A percentile compares a stretch with the other conserved stretches of the same genome.
These are phyloP conservation scores for Coecobrya sp. DNA, from an alignment of 2,888 invertebrate genomes.

Conservation along the genomic window DNA sequence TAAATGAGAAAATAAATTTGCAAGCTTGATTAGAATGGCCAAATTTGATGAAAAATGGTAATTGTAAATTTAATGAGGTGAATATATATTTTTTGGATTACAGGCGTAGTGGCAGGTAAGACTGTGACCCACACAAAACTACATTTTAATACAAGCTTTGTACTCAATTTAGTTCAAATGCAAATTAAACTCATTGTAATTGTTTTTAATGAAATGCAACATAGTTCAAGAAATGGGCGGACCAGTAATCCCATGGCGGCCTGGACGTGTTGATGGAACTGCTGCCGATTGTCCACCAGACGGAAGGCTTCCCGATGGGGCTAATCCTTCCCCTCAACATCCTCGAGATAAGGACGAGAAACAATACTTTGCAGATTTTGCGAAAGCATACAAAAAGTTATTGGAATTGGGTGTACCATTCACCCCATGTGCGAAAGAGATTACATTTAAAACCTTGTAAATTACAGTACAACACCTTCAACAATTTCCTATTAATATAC, in stretches of 20 bases:
- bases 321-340: constrained; percentile 79
- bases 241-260: constrained; percentile 82
- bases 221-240: constrained; percentile 83
- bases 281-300: constrained; percentile 82
- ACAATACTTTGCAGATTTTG: constrained; percentile 81
- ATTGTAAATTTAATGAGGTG: too few relatives aligned
- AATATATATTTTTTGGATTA: too few relatives aligned
- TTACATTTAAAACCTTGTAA: constrained; percentile 74
- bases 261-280: constrained; percentile 83
- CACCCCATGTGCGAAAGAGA: constrained; percentile 76
- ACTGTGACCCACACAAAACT: too few relatives aligned
- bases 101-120: too few relatives aligned
- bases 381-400: constrained; percentile 82
- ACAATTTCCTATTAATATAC: constrained; percentile 20
- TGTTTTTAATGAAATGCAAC: too few relatives aligned
- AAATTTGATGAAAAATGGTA: too few relatives aligned
- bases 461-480: not conserved
- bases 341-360: constrained; percentile 83
- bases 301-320: constrained; percentile 83
- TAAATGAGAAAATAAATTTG: too few relatives aligned
- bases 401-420: constrained; percentile 82
- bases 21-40: too few relatives aligned
- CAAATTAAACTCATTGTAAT: too few relatives aligned
- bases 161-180: too few relatives aligned
- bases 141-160: too few relatives aligned